These are phyloP conservation scores for Archivesica marissinica DNA, from an alignment of 1,140 invertebrate genomes.

Conservation along the genomic window DNA sequence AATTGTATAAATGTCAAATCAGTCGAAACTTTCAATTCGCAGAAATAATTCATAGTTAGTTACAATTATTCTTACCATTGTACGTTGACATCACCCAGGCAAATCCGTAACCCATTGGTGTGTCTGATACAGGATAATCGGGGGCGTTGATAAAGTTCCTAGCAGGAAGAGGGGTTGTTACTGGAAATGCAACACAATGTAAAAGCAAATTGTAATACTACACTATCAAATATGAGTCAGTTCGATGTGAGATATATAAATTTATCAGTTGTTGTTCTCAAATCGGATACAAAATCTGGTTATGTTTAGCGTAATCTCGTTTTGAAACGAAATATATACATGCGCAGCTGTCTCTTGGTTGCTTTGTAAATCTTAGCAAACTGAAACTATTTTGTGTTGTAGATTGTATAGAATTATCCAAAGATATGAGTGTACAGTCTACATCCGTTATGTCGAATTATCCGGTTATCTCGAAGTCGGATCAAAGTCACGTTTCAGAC, in stretches of 20 bases:
- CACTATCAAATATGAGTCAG: background rate
- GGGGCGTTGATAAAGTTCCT: background rate
- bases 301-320: background rate
- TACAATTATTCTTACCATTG: slow-evolving; percentile 31
- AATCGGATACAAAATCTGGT: background rate
- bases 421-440: too few relatives aligned
- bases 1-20: too few relatives aligned
- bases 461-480: too few relatives aligned
- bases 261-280: background rate
- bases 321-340: too few relatives aligned
- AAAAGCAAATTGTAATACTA: background rate
- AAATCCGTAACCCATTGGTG: slow-evolving; percentile 24
- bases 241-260: background rate
- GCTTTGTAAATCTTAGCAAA: too few relatives aligned
- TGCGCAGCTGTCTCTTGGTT: too few relatives aligned
- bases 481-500: too few relatives aligned
- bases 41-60: too few relatives aligned
- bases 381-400: too few relatives aligned
- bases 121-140: slow-evolving; percentile 18
- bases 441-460: too few relatives aligned
- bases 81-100: slow-evolving; percentile 28
- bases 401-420: too few relatives aligned
- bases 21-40: too few relatives aligned
- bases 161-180: background rate
- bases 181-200: background rate